Base-by-base conservation (phyloP, 1,140 invertebrate genomes). In the Agrilus planipennis region DNA sequence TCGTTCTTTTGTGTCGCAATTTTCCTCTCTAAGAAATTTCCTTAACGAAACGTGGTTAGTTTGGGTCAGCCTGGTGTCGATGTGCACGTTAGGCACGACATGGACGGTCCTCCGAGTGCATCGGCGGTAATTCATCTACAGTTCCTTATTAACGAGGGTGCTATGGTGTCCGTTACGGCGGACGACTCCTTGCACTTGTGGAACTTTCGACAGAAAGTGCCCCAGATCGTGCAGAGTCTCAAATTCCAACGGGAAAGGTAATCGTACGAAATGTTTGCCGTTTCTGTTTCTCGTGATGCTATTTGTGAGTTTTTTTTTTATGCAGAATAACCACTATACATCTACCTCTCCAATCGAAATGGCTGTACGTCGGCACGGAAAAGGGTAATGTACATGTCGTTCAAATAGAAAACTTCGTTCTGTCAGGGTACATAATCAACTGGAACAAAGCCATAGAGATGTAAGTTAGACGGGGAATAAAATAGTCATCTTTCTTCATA, bases 361-460 rank as follows among this genome's bases (percentile, higher is more conserved):
- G 95, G 95, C 68, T 99, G 47, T 95, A 97, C 67, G 81, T 98
- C 41, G 95, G 95, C 43, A 97, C 94, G 20, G 94, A 99, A 61
- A 77, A 87, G 47, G 95, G 95, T 40, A 99, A 99, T 71, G 86
- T 98, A 51, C 92, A 98, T 66, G 75, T 99, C 41, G 87, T 98
- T 51, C 91, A 97, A 71, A 83, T 97, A 48, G 93, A 96, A 67
- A 85, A 84, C 54, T 98, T 98, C 68, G 72, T 78, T 54, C 76
- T 99, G 50, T 97, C 91, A 57, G 93, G 93, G 48, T 99, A 99
- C 72, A 79, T 96, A 63, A 95, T 99, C 69, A 97, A 98, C 74
- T 99, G 95, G 95, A 99, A 99, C 74, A 99, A 99, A 75, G 90
- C 93, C 52, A 99, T 99, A 64, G 95, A 98, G 83, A 73, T 97